Evolutionary conservation across 2,113 vertebrate genomes (phyloP).

Genomic region (Mus pahari): DNA sequence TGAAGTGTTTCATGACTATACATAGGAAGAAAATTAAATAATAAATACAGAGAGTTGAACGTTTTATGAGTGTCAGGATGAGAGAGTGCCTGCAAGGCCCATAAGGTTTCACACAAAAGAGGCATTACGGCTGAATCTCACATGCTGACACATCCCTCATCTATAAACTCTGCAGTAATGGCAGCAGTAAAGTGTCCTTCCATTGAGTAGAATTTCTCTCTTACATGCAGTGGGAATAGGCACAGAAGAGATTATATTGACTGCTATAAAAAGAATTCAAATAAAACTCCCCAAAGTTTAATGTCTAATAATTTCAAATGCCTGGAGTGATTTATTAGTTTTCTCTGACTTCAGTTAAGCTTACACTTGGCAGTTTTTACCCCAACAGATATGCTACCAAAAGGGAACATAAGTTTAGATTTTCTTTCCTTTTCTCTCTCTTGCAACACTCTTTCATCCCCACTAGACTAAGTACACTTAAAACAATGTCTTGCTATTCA

Average conservation of each 20-base stretch:
- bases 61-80: constrained; percentile 86
- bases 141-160: constrained; percentile 88
- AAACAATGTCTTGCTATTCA: neutral
- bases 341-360: constrained; percentile 77
- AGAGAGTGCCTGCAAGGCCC: constrained; percentile 86
- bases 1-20: constrained; percentile 79
- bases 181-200: constrained; percentile 84
- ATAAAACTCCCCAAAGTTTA: constrained; percentile 84
- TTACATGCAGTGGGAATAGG: constrained; percentile 83
- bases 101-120: constrained; percentile 88
- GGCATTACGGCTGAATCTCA: constrained; percentile 85
- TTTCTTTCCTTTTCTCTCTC: neutral
- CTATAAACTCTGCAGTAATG: constrained; percentile 88
- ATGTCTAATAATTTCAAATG: constrained; percentile 83
- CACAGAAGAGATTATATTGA: constrained; percentile 83
- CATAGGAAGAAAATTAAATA: constrained; percentile 87
- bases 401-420: neutral
- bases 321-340: constrained; percentile 84
- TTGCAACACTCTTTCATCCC: neutral
- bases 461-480: neutral
- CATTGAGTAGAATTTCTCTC: constrained; percentile 85
- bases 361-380: neutral
- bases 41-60: constrained; percentile 85
- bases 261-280: constrained; percentile 84
- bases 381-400: neutral